These are phyloP conservation scores for Thumatha senex DNA, from an alignment of 2,888 invertebrate genomes.

Conservation along the genomic window DNA sequence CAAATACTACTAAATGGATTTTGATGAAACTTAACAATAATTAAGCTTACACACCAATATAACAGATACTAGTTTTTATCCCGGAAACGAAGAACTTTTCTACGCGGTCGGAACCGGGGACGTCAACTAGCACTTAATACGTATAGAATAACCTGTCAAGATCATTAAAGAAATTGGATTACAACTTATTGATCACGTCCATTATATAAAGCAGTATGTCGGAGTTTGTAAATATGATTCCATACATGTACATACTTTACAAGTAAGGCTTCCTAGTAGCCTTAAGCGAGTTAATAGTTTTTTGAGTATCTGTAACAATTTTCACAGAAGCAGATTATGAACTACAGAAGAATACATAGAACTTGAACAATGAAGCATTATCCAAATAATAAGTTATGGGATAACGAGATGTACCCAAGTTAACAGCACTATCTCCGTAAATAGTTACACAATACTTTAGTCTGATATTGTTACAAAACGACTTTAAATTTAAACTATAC, in stretches of 20 bases:
- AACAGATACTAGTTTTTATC: too few species aligned
- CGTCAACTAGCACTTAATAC: too few species aligned
- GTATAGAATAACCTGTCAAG: constrained; percentile 9
- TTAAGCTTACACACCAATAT: too few species aligned
- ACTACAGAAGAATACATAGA: constrained; percentile 11
- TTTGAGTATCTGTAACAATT: constrained; percentile 5
- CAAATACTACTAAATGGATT: too few species aligned
- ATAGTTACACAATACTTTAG: constrained; percentile 18
- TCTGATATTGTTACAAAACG: too few species aligned
- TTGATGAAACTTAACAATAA: too few species aligned
- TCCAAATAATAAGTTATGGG: constrained; percentile 59
- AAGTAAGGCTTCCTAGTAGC: constrained; percentile 45
- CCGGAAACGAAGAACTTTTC: too few species aligned
- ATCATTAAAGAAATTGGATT: constrained; percentile 25
- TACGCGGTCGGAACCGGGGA: too few species aligned
- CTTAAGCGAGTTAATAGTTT: constrained; percentile 29
- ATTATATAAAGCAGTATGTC: constrained; percentile 43
- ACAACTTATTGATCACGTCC: constrained; percentile 35
- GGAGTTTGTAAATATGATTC: constrained; percentile 51
- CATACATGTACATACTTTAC: constrained; percentile 35
- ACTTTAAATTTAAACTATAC: too few species aligned
- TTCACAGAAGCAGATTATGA: constrained; percentile 14
- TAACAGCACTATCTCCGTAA: constrained; percentile 33
- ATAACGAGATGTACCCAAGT: constrained; percentile 69
- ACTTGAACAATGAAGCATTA: constrained; percentile 43